Conservation (phyloP, 30 jellyfish, hydroid and myxozoan species). For the Hydractinia echinata region DNA sequence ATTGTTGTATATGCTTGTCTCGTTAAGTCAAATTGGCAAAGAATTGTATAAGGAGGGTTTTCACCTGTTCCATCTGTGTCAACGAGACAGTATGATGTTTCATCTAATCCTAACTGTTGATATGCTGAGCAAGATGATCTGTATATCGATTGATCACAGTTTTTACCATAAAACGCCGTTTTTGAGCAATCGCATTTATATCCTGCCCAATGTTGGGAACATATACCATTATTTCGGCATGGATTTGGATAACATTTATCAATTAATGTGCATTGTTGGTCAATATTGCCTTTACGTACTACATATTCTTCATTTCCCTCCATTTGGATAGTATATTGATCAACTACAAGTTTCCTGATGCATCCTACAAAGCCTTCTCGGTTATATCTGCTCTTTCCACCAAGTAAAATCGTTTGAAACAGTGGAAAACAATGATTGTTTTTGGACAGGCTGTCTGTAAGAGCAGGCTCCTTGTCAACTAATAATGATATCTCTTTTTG, state of each 20-base stretch:
- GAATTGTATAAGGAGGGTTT: conserved; percentile 32
- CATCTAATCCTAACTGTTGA: conserved; percentile 11
- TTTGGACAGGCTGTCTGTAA: background rate
- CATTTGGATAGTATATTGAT: conserved; percentile 30
- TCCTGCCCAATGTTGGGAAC: conserved; percentile 65
- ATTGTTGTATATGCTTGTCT: conserved; percentile 46
- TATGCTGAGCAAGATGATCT: conserved; percentile 31
- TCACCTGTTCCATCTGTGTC: conserved; percentile 33
- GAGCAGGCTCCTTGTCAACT: conserved; percentile 39
- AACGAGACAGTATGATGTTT: conserved; percentile 22
- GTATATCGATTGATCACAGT: conserved; percentile 61
- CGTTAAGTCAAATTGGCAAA: conserved; percentile 36
- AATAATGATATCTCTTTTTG: conserved; percentile 16
- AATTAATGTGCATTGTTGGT: conserved; percentile 41
- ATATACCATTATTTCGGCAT: conserved; percentile 66
- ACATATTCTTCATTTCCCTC: conserved; percentile 30
- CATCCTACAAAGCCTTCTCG: conserved; percentile 78
- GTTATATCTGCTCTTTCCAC: conserved; percentile 50
- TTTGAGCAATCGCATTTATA: conserved; percentile 68
- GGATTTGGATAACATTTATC: conserved; percentile 86
- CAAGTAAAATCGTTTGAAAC: conserved; percentile 33
- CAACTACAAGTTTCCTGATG: conserved; percentile 32
- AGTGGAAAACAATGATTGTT: conserved; percentile 18
- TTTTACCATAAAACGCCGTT: conserved; percentile 66
- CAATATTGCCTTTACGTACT: conserved; percentile 14